These are phyloP conservation scores for Pantherophis alleghaniensis DNA, from an alignment of 2,797 vertebrate species.

Conservation along the genomic window DNA sequence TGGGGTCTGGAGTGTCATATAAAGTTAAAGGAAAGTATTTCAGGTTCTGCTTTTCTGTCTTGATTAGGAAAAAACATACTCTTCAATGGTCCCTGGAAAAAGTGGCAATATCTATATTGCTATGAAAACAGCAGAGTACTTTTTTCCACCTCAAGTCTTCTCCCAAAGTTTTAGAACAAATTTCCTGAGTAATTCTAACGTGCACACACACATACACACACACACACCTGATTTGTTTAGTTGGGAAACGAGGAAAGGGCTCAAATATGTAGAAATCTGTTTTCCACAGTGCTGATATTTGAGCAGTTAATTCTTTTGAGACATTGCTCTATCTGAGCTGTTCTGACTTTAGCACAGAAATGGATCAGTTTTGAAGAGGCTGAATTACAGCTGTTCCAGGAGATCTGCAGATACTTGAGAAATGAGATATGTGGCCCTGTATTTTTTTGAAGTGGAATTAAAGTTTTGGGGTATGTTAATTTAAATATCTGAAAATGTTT, in stretches of 20 bases:
- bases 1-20: background rate
- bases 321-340: background rate
- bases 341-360: background rate
- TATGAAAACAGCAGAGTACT: background rate
- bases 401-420: background rate
- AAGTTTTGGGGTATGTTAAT: background rate
- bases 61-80: background rate
- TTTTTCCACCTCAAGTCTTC: background rate
- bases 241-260: background rate
- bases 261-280: background rate
- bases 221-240: too few species aligned
- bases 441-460: background rate
- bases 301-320: background rate
- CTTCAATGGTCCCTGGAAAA: background rate
- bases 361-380: background rate
- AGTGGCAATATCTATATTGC: background rate
- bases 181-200: background rate
- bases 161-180: background rate
- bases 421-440: background rate
- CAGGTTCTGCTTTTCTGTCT: background rate
- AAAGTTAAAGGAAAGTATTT: background rate
- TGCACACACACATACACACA: too few species aligned
- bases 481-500: background rate
- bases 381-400: background rate
- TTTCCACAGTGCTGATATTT: background rate